Percentiles rank a stretch among this genome's conserved stretches.
These are phyloP conservation scores for Tiaroga cobitis DNA, from an alignment of 2,797 vertebrate genomes.

Conservation along the genomic window DNA sequence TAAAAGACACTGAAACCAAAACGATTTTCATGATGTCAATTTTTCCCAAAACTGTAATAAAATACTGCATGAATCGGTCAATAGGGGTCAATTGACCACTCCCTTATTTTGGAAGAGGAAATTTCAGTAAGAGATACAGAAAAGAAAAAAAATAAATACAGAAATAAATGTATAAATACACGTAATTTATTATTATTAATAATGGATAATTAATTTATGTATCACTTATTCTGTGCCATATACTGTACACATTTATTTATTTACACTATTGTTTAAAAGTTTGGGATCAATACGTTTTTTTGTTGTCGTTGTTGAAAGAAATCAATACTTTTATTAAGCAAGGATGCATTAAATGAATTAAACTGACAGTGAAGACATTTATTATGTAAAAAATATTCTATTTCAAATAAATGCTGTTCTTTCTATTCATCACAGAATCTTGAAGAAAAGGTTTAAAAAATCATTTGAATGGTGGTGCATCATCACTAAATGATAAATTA, in stretches of 20 bases:
- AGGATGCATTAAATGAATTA: background rate
- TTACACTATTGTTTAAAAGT: background rate
- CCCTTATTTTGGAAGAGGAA: background rate
- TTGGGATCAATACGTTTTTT: background rate
- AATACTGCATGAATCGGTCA: background rate
- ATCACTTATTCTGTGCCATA: background rate
- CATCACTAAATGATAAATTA: background rate
- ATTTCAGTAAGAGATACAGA: background rate
- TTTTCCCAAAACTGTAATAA: background rate
- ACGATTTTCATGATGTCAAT: background rate
- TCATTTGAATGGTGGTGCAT: background rate
- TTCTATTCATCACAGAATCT: background rate
- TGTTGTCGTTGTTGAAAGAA: background rate
- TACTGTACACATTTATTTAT: background rate
- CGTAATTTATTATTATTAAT: background rate
- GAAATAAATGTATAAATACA: background rate
- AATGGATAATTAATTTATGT: background rate
- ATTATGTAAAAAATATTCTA: background rate
- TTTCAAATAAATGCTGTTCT: background rate
- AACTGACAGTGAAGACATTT: background rate
- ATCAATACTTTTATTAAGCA: background rate
- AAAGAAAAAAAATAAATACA: background rate
- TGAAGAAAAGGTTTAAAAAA: background rate
- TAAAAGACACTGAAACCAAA: background rate
- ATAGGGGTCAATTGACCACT: background rate